Conservation (phyloP, 2,797 vertebrate genomes). For the Acipenser ruthenus region DNA sequence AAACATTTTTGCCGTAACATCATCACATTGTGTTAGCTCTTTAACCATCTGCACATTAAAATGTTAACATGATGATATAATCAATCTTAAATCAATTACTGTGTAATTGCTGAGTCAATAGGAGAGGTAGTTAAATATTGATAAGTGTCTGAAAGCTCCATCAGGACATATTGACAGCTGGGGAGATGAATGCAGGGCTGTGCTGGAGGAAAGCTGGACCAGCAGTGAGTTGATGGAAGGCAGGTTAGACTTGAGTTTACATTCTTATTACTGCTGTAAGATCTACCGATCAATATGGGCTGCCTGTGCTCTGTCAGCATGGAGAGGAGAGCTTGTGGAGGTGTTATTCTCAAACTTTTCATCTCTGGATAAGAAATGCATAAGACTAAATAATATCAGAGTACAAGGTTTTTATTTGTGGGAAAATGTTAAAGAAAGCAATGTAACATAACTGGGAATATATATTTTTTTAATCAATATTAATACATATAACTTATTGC, state of each 20-base stretch:
- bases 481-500: too few relatives aligned
- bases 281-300: conserved; percentile 39
- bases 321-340: conserved; percentile 8
- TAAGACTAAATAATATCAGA: too few relatives aligned
- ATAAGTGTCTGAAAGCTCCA: conserved; percentile 74
- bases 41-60: conserved; percentile 34
- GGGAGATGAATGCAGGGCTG: conserved; percentile 54
- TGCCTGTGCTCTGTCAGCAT: conserved; percentile 32
- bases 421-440: too few relatives aligned
- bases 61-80: conserved; percentile 58
- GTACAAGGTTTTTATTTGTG: too few relatives aligned
- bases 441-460: too few relatives aligned
- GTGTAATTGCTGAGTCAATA: conserved; percentile 78
- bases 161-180: conserved; percentile 60
- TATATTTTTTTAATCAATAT: too few relatives aligned
- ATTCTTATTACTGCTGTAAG: conserved; percentile 35
- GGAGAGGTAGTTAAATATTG: conserved; percentile 74
- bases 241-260: conserved; percentile 44
- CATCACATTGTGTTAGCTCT: not conserved
- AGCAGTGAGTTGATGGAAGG: conserved; percentile 49
- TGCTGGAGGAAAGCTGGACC: conserved; percentile 29
- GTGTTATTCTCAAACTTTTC: conserved; percentile 19
- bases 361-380: conserved; percentile 10
- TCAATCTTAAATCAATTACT: conserved; percentile 81
- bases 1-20: too few relatives aligned